Percentiles rank a stretch among this genome's conserved stretches.
Evolutionary conservation across 1,140 invertebrate species (phyloP).

Genomic region (Sitobion miscanthi): DNA sequence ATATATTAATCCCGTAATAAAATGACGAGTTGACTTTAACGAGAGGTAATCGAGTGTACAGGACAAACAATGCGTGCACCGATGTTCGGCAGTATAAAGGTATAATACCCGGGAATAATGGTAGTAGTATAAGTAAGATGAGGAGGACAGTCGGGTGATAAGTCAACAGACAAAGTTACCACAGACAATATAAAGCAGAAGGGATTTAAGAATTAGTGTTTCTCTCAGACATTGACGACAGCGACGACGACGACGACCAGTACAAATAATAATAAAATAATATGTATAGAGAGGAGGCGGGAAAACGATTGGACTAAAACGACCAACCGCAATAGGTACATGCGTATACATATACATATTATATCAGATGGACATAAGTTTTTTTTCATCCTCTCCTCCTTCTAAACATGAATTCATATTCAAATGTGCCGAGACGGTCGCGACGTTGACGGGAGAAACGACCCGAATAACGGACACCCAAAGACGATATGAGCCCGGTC

Average conservation of each 20-base stretch:
- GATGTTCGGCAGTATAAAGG: not conserved
- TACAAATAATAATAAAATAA: conserved; percentile 14
- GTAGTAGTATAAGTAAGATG: not conserved
- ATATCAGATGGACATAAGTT: not conserved
- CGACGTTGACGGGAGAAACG: not conserved
- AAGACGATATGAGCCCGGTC: not conserved
- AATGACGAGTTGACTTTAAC: not conserved
- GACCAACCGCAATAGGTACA: not conserved
- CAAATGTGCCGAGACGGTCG: not conserved
- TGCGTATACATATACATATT: not conserved
- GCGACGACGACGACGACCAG: not conserved
- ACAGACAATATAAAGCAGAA: conserved; percentile 1
- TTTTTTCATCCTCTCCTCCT: not conserved
- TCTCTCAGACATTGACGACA: no score
- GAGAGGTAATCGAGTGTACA: not conserved
- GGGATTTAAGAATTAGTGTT: conserved; percentile 4
- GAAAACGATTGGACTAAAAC: not conserved
- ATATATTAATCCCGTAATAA: not conserved
- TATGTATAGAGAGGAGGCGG: not conserved
- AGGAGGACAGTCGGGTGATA: not conserved
- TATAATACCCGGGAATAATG: not conserved
- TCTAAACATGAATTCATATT: not conserved
- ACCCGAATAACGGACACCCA: not conserved
- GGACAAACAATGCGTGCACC: not conserved
- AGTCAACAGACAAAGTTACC: conserved; percentile 4